These are phyloP conservation scores for Parazoanthus swiftii DNA, from an alignment of 92 coral and sea anemone genomes.

Conservation along the genomic window DNA sequence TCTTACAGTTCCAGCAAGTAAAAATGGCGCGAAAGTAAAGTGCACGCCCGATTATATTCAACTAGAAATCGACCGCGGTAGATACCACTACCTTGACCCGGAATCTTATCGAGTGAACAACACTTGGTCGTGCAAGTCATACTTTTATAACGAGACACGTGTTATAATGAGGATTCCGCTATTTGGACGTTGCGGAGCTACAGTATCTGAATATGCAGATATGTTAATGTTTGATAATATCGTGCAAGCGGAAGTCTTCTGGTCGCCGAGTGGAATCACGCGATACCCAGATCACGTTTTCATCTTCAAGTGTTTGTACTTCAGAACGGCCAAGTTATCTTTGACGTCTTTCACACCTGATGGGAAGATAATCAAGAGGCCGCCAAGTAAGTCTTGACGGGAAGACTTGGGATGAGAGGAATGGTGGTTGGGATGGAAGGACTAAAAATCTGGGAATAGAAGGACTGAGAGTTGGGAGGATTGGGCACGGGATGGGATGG, in stretches of 20 bases:
- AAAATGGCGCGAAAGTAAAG: slow-evolving; percentile 8
- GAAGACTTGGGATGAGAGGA: neutral
- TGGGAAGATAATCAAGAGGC: slow-evolving; percentile 14
- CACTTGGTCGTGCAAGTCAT: neutral
- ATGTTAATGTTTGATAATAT: neutral
- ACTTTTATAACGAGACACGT: neutral
- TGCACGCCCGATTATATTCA: slow-evolving; percentile 19
- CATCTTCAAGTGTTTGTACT: slow-evolving; percentile 14
- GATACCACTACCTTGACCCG: slow-evolving; percentile 26
- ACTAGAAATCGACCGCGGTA: neutral
- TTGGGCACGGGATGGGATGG: too few relatives aligned
- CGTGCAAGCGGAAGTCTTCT: slow-evolving; percentile 19
- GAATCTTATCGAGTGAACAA: slow-evolving; percentile 11
- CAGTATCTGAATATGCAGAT: slow-evolving; percentile 22
- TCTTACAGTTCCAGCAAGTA: slow-evolving; percentile 1
- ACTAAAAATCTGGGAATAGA: neutral
- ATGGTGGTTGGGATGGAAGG: neutral
- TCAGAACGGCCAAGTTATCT: slow-evolving; percentile 34
- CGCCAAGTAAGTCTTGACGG: slow-evolving; percentile 28
- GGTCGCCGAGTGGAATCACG: slow-evolving; percentile 25
- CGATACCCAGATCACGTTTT: slow-evolving; percentile 22
- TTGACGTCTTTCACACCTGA: slow-evolving; percentile 27
- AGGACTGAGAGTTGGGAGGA: too few relatives aligned
- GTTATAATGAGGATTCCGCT: slow-evolving; percentile 31
- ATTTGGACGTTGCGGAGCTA: slow-evolving; percentile 11